These are phyloP conservation scores for Apogon hyalosoma DNA, from an alignment of 2,797 vertebrate genomes.

Conservation along the genomic window DNA sequence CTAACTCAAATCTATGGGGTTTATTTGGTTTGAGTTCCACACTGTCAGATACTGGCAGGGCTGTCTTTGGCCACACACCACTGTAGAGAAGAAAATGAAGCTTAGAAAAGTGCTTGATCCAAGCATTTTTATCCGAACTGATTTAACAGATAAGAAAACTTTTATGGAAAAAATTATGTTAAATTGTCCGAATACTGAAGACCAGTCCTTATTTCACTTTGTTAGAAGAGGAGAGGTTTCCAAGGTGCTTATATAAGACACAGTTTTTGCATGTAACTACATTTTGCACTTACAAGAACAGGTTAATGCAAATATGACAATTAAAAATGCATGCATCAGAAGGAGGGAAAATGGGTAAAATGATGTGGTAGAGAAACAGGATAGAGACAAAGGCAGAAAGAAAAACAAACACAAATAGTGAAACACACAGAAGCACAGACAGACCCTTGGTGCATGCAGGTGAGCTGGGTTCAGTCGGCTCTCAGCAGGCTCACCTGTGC, in stretches of 20 bases:
- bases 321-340: neutral
- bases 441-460: constrained; percentile 33
- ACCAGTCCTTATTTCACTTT: neutral
- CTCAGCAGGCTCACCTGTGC: constrained; percentile 71
- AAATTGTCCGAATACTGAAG: constrained; percentile 20
- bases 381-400: constrained; percentile 7
- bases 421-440: constrained; percentile 16
- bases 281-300: neutral
- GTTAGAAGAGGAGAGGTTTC: neutral
- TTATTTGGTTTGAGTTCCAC: constrained; percentile 76
- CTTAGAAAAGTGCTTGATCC: constrained; percentile 36
- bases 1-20: constrained; percentile 71
- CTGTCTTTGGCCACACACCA: constrained; percentile 46
- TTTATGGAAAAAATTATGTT: constrained; percentile 17
- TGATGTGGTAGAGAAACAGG: constrained; percentile 3
- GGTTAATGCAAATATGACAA: neutral
- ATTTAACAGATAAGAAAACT: constrained; percentile 30
- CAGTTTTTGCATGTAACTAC: neutral
- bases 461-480: constrained; percentile 41
- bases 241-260: constrained; percentile 6
- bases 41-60: constrained; percentile 67
- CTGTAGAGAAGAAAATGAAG: constrained; percentile 53
- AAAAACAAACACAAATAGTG: neutral
- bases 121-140: constrained; percentile 37
- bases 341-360: neutral